Evolutionary conservation across 2,113 vertebrate genomes (phyloP), one percentile per base, ranked within the genome.

Genomic region (Catagonus wagneri): DNA sequence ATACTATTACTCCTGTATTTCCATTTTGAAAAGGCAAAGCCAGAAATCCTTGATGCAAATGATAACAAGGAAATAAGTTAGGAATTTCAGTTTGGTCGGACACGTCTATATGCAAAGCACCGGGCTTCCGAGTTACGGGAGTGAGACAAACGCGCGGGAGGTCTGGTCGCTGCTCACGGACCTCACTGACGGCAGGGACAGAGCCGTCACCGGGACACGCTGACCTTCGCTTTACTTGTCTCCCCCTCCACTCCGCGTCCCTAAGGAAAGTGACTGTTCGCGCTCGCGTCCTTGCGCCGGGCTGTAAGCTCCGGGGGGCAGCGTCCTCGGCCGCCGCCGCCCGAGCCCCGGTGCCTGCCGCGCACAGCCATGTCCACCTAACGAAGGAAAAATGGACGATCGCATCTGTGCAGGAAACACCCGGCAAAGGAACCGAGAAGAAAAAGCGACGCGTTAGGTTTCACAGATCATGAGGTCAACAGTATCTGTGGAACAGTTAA

Each of bases 141-240:
- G 27, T 0, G 0, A 27, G 71, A 34, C 0, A 34, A 25, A 15
- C 6, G 0, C 0, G 1, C 20, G 0, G 4, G 44, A 34, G n/a
- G 4, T 4, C 5, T 11, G 6, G 1, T 6, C 34, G 76, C 44
- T 20, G 20, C 16, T 10, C 34, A 4, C 11, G 14, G 25, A 1
- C 9, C 69, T 22, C 61, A 6, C 71, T 1, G 27, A 11, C 52
- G 4, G 54, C 3, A 1, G 54, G 52, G 27, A 78, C 16, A 58
- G 32, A 34, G 29, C 23, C 2, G 9, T 15, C 16, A 1, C 16
- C 1, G 0, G 15, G 36, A 22, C 6, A 13, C 25, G 3, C 2
- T 17, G 12, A 17, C 27, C 36, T 14, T 29, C 29, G 2, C 0
- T 20, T 76, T 29, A 75, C 22, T 13, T 13, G 1, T 34, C 34